Percentiles rank a stretch among this genome's conserved stretches.
Evolutionary conservation across 2,888 invertebrate species (phyloP).

Genomic region (Heliconius sara): DNA sequence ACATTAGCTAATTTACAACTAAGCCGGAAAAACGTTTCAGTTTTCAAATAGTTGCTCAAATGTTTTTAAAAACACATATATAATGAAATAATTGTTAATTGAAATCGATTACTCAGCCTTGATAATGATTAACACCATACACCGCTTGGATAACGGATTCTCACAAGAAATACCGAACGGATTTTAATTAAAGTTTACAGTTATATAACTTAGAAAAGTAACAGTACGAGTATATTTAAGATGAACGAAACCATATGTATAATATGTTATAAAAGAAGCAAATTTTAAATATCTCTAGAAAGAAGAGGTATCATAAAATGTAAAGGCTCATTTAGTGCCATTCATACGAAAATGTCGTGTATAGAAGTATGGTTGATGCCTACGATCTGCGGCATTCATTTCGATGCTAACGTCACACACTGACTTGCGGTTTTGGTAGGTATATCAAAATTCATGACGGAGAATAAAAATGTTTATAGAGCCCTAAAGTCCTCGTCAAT

Average conservation of each 20-base stretch:
- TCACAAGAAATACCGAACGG: slow-evolving; percentile 35
- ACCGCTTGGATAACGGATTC: slow-evolving; percentile 36
- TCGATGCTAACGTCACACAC: slow-evolving; percentile 22
- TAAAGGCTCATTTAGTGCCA: slow-evolving; percentile 25
- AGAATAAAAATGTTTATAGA: slow-evolving; percentile 68
- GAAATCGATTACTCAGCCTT: slow-evolving; percentile 13
- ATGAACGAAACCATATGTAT: background rate
- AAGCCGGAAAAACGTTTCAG: background rate
- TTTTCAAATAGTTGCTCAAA: background rate
- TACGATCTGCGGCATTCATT: slow-evolving; percentile 18
- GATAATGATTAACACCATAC: slow-evolving; percentile 23
- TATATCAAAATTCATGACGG: slow-evolving; percentile 49
- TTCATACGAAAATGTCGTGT: slow-evolving; percentile 25
- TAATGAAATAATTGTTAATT: background rate
- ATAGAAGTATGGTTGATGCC: slow-evolving; percentile 11
- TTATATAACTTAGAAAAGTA: slow-evolving; percentile 28
- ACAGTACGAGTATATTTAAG: slow-evolving; percentile 13
- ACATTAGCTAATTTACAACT: background rate
- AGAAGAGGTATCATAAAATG: slow-evolving; percentile 15
- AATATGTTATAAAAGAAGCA: slow-evolving; percentile 16
- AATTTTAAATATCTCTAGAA: slow-evolving; percentile 13
- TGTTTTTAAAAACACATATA: background rate
- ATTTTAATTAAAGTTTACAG: slow-evolving; percentile 43
- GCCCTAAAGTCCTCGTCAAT: slow-evolving; percentile 59
- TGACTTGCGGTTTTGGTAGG: slow-evolving; percentile 27